Evolutionary conservation across 2,888 invertebrate species (phyloP).

Genomic region (Nowickia ferox): DNA sequence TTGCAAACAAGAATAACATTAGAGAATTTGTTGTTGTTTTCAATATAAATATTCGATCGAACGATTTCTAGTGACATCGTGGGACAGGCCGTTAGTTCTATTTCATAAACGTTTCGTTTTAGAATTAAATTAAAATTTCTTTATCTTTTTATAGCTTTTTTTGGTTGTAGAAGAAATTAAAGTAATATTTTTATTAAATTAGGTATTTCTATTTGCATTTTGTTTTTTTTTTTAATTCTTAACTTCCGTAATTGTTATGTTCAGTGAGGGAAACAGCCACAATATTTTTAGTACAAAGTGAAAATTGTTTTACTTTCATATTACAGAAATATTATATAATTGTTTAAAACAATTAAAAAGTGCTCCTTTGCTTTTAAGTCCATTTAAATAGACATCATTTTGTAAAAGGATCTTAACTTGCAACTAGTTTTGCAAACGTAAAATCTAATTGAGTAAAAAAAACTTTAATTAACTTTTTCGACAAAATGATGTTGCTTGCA

Average conservation of each 20-base stretch:
- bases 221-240: too few relatives aligned
- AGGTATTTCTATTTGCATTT: too few relatives aligned
- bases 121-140: too few relatives aligned
- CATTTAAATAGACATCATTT: constrained; percentile 9
- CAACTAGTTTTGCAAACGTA: constrained; percentile 16
- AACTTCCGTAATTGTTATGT: background rate
- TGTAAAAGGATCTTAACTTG: constrained; percentile 6
- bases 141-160: too few relatives aligned
- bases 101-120: too few relatives aligned
- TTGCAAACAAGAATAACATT: too few relatives aligned
- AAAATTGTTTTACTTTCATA: background rate
- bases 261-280: background rate
- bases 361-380: background rate
- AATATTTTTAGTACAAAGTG: background rate
- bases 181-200: too few relatives aligned
- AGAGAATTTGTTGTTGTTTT: too few relatives aligned
- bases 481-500: background rate
- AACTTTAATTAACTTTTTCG: constrained; percentile 67
- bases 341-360: constrained; percentile 33
- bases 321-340: constrained; percentile 29
- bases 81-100: too few relatives aligned
- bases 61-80: too few relatives aligned
- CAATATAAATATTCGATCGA: too few relatives aligned
- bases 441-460: constrained; percentile 52
- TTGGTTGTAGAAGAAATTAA: too few relatives aligned